Evolutionary conservation across 23 tunicate genomes (phyloP).

Genomic region (Botrylloides violaceus): DNA sequence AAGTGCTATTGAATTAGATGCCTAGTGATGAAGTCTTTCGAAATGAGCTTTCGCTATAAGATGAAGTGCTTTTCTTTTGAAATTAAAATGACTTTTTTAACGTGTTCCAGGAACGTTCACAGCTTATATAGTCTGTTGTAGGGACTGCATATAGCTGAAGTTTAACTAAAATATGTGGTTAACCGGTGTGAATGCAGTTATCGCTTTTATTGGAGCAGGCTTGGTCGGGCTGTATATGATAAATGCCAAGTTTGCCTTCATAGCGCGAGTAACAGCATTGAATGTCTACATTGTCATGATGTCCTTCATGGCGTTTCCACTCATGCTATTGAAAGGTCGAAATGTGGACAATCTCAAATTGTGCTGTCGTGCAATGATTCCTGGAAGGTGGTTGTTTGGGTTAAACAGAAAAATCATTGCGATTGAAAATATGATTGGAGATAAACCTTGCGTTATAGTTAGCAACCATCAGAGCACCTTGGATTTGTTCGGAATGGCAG

Average conservation of each 20-base stretch:
- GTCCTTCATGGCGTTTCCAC: not conserved
- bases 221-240: not conserved
- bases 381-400: conserved; percentile 9
- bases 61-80: too few relatives aligned
- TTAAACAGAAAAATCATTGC: not conserved
- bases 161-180: too few relatives aligned
- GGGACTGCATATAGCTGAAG: too few relatives aligned
- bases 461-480: conserved; percentile 14
- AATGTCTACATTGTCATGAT: not conserved
- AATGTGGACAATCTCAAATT: conserved; percentile 14
- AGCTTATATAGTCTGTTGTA: too few relatives aligned
- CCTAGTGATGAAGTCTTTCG: too few relatives aligned
- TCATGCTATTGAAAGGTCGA: conserved; percentile 3
- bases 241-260: not conserved
- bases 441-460: conserved; percentile 8
- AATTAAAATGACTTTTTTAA: too few relatives aligned
- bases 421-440: conserved; percentile 9
- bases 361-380: conserved; percentile 16
- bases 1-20: too few relatives aligned
- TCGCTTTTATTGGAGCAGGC: too few relatives aligned
- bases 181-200: too few relatives aligned
- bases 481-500: conserved; percentile 18
- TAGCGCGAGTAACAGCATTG: not conserved
- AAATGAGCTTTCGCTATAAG: too few relatives aligned
- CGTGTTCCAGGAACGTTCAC: too few relatives aligned